phyloP scores from a whole-genome alignment of 1,140 invertebrate genomes.

The Temnothorax curvispinosus region DNA sequence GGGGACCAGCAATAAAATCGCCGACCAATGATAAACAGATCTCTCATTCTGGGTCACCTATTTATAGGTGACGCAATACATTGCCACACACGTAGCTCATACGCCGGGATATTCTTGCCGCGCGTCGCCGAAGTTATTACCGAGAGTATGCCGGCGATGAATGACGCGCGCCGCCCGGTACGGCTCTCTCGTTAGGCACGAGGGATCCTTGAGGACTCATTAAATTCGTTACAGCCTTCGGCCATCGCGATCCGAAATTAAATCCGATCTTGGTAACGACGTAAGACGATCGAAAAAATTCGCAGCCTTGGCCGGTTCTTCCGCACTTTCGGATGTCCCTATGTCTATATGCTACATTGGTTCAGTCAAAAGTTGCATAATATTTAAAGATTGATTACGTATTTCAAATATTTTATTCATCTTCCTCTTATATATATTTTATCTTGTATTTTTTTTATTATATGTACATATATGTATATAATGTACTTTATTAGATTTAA shows the following conservation, averaged over 20 bases:
- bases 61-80: conserved; percentile 78
- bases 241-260: background rate
- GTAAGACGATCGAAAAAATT: background rate
- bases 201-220: conserved; percentile 25
- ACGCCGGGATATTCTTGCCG: conserved; percentile 72
- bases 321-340: background rate
- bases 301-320: background rate
- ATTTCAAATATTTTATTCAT: background rate
- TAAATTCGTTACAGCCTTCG: conserved; percentile 25
- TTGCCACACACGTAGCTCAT: conserved; percentile 72
- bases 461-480: background rate
- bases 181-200: background rate
- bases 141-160: conserved; percentile 35
- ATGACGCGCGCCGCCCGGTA: background rate
- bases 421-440: background rate
- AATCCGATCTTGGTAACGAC: background rate
- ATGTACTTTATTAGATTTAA: background rate
- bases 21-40: conserved; percentile 77
- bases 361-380: background rate
- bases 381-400: background rate
- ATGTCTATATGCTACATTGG: background rate
- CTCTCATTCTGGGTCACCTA: conserved; percentile 82
- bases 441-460: background rate
- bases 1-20: conserved; percentile 73
- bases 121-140: conserved; percentile 48